A percentile compares a stretch with the other conserved stretches of the same genome.
Conservation (phyloP, 2,888 invertebrate genomes). For the Thereva nobilitata region DNA sequence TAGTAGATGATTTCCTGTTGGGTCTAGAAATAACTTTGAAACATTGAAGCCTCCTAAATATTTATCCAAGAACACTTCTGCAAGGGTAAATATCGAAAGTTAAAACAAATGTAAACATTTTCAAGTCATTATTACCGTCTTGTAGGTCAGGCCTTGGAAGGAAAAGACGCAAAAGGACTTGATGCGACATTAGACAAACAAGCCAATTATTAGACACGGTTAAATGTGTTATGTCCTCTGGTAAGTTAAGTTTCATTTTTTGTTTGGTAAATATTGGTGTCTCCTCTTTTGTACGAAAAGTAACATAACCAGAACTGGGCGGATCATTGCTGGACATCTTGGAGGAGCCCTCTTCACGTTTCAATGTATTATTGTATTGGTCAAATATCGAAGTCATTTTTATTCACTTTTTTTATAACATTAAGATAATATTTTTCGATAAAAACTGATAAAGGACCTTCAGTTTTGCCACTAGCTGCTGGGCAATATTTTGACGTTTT, state of each 20-base stretch:
- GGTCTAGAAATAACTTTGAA: constrained; percentile 67
- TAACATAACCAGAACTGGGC: constrained; percentile 62
- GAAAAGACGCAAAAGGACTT: constrained; percentile 78
- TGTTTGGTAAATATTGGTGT: constrained; percentile 85
- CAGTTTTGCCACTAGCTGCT: too few relatives aligned
- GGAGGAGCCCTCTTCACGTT: constrained; percentile 50
- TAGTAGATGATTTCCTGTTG: constrained; percentile 82
- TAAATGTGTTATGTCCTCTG: constrained; percentile 78
- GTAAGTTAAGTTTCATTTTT: constrained; percentile 78
- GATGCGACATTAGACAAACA: constrained; percentile 82
- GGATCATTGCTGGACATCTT: constrained; percentile 56
- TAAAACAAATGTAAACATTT: not conserved
- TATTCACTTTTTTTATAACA: not conserved
- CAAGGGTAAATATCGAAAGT: constrained; percentile 2
- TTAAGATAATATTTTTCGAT: too few relatives aligned
- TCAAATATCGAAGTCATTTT: constrained; percentile 82
- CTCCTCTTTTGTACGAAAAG: constrained; percentile 69
- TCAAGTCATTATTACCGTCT: constrained; percentile 65
- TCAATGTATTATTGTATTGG: constrained; percentile 81
- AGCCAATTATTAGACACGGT: constrained; percentile 81
- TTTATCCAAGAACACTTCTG: constrained; percentile 54
- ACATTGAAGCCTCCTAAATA: constrained; percentile 53
- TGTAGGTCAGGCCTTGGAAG: constrained; percentile 75
- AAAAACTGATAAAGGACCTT: too few relatives aligned
- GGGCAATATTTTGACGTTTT: too few relatives aligned